Evolutionary conservation across 2,797 vertebrate genomes (phyloP).

Genomic region (Clamator glandarius): DNA sequence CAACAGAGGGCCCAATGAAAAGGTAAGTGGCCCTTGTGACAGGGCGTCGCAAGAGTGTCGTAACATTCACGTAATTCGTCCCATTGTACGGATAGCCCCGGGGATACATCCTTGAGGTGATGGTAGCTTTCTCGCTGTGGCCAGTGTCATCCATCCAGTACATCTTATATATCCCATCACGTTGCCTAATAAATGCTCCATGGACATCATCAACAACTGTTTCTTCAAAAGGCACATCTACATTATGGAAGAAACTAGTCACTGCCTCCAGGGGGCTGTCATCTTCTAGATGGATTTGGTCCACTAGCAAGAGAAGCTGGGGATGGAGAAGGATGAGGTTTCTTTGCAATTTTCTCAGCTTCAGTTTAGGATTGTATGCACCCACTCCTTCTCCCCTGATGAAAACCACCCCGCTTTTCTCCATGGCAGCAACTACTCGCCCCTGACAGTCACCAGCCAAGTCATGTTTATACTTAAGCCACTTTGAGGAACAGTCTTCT

Average conservation of each 20-base stretch:
- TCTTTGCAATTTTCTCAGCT: slow-evolving; percentile 88
- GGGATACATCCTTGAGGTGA: slow-evolving; percentile 89
- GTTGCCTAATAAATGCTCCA: slow-evolving; percentile 87
- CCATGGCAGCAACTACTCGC: slow-evolving; percentile 84
- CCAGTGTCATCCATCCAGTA: slow-evolving; percentile 98
- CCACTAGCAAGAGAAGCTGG: slow-evolving; percentile 92
- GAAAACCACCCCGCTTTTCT: slow-evolving; percentile 89
- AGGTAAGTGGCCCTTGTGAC: slow-evolving; percentile 90
- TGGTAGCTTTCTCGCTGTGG: slow-evolving; percentile 84
- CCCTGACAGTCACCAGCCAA: slow-evolving; percentile 89
- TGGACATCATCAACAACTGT: slow-evolving; percentile 84
- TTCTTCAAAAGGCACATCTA: slow-evolving; percentile 89
- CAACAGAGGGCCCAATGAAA: slow-evolving; percentile 90
- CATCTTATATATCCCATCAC: slow-evolving; percentile 89
- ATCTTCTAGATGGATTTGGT: slow-evolving; percentile 88
- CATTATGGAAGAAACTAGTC: slow-evolving; percentile 96
- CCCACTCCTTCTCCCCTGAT: slow-evolving; percentile 90
- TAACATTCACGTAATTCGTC: slow-evolving; percentile 95
- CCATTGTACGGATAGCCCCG: slow-evolving; percentile 93
- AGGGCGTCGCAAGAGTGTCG: slow-evolving; percentile 86
- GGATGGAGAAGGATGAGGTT: slow-evolving; percentile 94
- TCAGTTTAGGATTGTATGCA: slow-evolving; percentile 89
- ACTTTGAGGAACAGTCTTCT: slow-evolving; percentile 95
- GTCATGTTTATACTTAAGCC: slow-evolving; percentile 94
- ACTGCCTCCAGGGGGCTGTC: slow-evolving; percentile 84